These are phyloP conservation scores for Anoplopoma fimbria DNA, from an alignment of 2,113 vertebrate genomes.

Conservation along the genomic window DNA sequence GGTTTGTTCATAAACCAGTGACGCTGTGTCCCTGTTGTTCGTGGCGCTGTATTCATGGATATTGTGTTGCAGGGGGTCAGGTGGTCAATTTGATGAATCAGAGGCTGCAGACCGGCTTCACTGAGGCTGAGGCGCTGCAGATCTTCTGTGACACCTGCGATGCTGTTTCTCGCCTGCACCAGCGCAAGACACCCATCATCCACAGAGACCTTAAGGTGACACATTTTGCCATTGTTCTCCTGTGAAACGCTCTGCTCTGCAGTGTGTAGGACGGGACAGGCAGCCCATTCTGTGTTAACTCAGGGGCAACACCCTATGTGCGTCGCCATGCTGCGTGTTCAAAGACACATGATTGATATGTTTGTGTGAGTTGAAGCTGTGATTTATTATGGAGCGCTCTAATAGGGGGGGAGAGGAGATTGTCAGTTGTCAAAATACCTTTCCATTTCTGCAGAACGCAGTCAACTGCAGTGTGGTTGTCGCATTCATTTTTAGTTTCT, in stretches of 20 bases:
- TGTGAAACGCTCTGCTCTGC: slow-evolving; percentile 7
- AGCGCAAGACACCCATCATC: slow-evolving; percentile 94
- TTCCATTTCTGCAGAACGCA: background rate
- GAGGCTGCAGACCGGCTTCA: slow-evolving; percentile 95
- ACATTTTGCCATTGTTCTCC: background rate
- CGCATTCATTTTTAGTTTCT: slow-evolving; percentile 3
- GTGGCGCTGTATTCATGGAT: background rate
- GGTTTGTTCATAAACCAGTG: background rate
- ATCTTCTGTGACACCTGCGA: slow-evolving; percentile 98
- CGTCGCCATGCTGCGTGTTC: slow-evolving; percentile 7
- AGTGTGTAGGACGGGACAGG: background rate
- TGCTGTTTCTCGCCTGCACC: slow-evolving; percentile 93
- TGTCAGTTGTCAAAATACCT: slow-evolving; percentile 23
- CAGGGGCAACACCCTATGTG: background rate
- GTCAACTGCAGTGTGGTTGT: background rate
- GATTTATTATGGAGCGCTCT: slow-evolving; percentile 38
- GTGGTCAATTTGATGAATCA: slow-evolving; percentile 99
- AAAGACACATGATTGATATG: slow-evolving; percentile 25
- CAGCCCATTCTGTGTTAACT: background rate
- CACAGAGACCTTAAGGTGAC: slow-evolving; percentile 97
- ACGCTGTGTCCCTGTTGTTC: background rate
- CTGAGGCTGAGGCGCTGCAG: slow-evolving; percentile 93
- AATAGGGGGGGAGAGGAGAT: slow-evolving; percentile 18
- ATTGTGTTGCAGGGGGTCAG: slow-evolving; percentile 88
- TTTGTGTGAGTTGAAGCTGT: slow-evolving; percentile 18